Base-by-base conservation (phyloP, 1,140 invertebrate genomes). In the Diorhabda elongata region DNA sequence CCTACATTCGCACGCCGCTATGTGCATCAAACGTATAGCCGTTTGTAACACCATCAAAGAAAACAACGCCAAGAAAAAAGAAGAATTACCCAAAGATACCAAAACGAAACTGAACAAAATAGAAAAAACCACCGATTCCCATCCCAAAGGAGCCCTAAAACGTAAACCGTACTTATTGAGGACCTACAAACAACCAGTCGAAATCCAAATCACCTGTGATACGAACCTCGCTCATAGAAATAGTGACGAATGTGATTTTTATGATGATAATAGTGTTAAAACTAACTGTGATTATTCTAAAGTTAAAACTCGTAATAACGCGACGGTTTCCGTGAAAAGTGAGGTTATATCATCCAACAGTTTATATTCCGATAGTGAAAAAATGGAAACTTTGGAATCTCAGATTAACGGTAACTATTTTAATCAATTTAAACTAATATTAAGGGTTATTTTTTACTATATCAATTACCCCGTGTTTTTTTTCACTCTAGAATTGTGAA, bases 1-100 rank as follows among this genome's bases (percentile, higher is more conserved):
- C 4, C 80, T 90, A 9, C 84, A 85, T 5, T 85, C 89, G 9
- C 89, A 90, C 79, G 83, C 86, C 42, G 84, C 88, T 62, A 77
- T 80, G 68, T 85, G 82, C 65, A 67, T 66, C 2, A 78, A 80
- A 67, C 75, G 81, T 44, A 77, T 81, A 56, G 79, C 79, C 44
- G 73, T 78, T 0, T 78, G 72, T 59, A 80, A 81, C 66, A 74
- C 45, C 42, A 74, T 76, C 7, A 76, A 75, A 62, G 73, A 75
- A 61, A 75, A 75, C 44, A 72, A 69, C 41, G 62, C 44, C 42
- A 77, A 75, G 63, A 72, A 69, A 61, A 71, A 71, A 42, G 72
- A 71, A n/a, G 69, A 65, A 7, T 66, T 64, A 8, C 44, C 62
- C 11, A 47, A 64, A 56, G 69, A 74, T 59, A 57, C 8, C 6